These are phyloP conservation scores for Carduelis carduelis DNA, from an alignment of 2,797 vertebrate species.

Conservation along the genomic window DNA sequence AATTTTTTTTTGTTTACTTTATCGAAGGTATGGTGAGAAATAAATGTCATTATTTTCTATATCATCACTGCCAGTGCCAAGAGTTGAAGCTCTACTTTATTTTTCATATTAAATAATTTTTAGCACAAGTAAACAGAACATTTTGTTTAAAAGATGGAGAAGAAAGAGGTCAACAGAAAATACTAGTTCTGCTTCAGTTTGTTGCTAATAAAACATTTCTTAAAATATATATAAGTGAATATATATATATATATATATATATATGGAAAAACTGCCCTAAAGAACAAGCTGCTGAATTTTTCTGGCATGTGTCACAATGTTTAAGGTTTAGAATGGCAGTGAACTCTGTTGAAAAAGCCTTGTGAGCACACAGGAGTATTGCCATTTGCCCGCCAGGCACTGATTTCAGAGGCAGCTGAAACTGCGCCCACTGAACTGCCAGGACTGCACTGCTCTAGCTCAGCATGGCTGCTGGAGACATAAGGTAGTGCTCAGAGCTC, in stretches of 20 bases:
- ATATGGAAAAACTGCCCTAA: slow-evolving; percentile 34
- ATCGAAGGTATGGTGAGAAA: neutral
- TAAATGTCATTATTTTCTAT: neutral
- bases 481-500: neutral
- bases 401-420: slow-evolving; percentile 32
- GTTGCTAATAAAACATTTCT: neutral
- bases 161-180: slow-evolving; percentile 15
- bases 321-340: slow-evolving; percentile 59
- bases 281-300: slow-evolving; percentile 37
- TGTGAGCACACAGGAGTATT: neutral
- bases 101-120: neutral
- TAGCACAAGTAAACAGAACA: neutral
- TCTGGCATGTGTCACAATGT: slow-evolving; percentile 65
- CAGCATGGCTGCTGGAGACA: neutral
- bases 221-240: neutral
- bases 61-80: neutral
- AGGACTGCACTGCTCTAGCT: neutral
- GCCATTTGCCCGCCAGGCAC: slow-evolving; percentile 38
- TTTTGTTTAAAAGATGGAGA: neutral
- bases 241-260: neutral
- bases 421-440: slow-evolving; percentile 7
- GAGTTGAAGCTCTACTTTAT: neutral
- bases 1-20: neutral
- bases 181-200: neutral
- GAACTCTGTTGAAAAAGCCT: slow-evolving; percentile 52